phyloP scores from a whole-genome alignment of 2,797 vertebrate species.

The Ptychobarbus kaznakovi region DNA sequence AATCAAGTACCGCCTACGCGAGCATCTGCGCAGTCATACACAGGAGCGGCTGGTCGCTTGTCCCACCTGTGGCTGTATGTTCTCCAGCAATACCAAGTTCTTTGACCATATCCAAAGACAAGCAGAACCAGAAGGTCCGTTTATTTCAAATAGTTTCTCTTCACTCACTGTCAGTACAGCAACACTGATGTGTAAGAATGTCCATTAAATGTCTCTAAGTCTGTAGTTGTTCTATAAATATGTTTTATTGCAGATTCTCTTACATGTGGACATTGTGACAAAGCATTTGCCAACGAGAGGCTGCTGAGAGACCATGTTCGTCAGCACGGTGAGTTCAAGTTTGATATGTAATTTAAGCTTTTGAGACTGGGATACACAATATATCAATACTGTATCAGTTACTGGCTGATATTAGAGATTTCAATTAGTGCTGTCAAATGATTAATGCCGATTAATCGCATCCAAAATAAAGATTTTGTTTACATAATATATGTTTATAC shows the following conservation, averaged over 20 bases:
- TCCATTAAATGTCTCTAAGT: not conserved
- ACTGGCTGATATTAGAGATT: not conserved
- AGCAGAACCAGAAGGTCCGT: conserved; percentile 74
- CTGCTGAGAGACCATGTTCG: conserved; percentile 78
- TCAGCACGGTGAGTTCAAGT: conserved; percentile 69
- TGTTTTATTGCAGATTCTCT: conserved; percentile 74
- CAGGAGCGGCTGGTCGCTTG: conserved; percentile 78
- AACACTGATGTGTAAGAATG: not conserved
- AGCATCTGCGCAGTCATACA: conserved; percentile 78
- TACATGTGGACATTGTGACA: conserved; percentile 78
- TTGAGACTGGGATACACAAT: not conserved
- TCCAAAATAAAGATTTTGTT: too few relatives aligned
- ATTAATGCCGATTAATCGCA: too few relatives aligned
- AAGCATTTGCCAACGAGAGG: conserved; percentile 81
- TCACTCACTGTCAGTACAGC: not conserved
- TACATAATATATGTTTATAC: too few relatives aligned
- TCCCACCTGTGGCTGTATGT: conserved; percentile 80
- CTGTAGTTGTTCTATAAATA: not conserved
- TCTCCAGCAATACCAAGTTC: conserved; percentile 80
- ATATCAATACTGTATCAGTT: not conserved
- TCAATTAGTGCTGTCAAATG: not conserved
- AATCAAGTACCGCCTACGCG: conserved; percentile 76
- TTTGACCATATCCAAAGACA: conserved; percentile 81
- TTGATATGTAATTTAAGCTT: not conserved
- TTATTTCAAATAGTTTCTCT: not conserved